These are phyloP conservation scores for Mionectes olivaceus DNA, from an alignment of 2,797 vertebrate species.

Conservation along the genomic window DNA sequence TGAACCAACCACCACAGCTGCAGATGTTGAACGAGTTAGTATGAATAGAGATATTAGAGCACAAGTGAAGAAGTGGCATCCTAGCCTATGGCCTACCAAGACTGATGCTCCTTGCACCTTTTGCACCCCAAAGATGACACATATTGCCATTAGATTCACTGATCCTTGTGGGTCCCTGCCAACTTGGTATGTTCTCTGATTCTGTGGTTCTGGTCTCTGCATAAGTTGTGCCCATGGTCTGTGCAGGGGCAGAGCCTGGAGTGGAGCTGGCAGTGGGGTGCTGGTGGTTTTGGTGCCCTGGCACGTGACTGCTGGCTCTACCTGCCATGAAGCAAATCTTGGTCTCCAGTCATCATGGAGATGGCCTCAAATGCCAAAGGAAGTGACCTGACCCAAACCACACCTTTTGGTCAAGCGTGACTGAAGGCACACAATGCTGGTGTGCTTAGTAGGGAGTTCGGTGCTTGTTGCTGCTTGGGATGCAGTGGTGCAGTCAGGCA, in stretches of 20 bases:
- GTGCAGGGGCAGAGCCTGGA: neutral
- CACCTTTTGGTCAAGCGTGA: neutral
- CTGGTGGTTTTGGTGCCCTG: neutral
- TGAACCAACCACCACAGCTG: neutral
- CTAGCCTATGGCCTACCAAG: neutral
- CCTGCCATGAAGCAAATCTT: neutral
- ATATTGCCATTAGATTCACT: neutral
- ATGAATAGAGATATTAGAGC: neutral
- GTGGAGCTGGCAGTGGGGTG: rapidly evolving
- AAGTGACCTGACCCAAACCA: neutral
- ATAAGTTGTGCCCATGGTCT: neutral
- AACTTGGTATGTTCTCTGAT: too few species aligned
- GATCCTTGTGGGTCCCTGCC: too few species aligned
- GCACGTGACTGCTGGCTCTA: neutral
- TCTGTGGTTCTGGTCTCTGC: neutral
- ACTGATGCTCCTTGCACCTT: neutral
- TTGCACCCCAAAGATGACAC: neutral
- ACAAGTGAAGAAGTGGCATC: neutral
- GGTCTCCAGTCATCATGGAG: neutral
- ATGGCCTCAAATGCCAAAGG: neutral
- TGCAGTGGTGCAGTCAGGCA: neutral
- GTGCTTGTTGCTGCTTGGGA: neutral
- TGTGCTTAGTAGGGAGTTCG: neutral
- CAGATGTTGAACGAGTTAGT: neutral
- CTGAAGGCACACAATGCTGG: rapidly evolving